phyloP scores from a whole-genome alignment of 2,113 vertebrate genomes.

The Spermophilus dauricus region DNA sequence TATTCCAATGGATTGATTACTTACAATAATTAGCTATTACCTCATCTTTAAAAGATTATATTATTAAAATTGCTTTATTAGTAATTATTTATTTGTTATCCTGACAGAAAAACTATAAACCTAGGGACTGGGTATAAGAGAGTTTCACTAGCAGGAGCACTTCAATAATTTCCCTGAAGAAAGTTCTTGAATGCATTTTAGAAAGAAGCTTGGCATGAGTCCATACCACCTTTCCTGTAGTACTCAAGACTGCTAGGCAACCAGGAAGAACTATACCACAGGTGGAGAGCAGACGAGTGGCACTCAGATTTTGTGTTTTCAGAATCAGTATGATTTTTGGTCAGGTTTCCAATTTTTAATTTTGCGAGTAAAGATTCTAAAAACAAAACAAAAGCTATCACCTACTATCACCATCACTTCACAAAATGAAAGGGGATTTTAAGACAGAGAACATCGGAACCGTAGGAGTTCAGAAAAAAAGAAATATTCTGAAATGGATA shows the following conservation, averaged over 20 bases:
- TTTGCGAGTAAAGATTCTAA: slow-evolving; percentile 20
- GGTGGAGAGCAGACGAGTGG: neutral
- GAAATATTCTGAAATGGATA: neutral
- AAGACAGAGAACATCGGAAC: neutral
- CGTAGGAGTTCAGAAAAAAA: slow-evolving; percentile 9
- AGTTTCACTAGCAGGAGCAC: slow-evolving; percentile 48
- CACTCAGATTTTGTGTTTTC: slow-evolving; percentile 4
- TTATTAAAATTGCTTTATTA: slow-evolving; percentile 55
- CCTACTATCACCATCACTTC: neutral
- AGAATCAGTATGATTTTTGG: neutral
- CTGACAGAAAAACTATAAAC: slow-evolving; percentile 48
- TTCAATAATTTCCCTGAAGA: slow-evolving; percentile 66
- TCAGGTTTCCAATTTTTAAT: slow-evolving; percentile 34
- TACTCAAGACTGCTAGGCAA: neutral
- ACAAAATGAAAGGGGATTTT: slow-evolving; percentile 50
- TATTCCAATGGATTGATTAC: neutral
- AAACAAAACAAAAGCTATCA: slow-evolving; percentile 19
- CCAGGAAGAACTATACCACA: neutral
- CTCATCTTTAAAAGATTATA: slow-evolving; percentile 5
- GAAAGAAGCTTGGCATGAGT: slow-evolving; percentile 36
- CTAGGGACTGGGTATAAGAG: neutral
- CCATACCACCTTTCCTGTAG: neutral
- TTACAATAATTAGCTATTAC: neutral
- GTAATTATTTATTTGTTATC: slow-evolving; percentile 17
- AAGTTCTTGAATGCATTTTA: slow-evolving; percentile 59